A percentile compares a stretch with the other conserved stretches of the same genome.
These are phyloP conservation scores for Sceloporus undulatus DNA, from an alignment of 2,113 vertebrate genomes.

Conservation along the genomic window DNA sequence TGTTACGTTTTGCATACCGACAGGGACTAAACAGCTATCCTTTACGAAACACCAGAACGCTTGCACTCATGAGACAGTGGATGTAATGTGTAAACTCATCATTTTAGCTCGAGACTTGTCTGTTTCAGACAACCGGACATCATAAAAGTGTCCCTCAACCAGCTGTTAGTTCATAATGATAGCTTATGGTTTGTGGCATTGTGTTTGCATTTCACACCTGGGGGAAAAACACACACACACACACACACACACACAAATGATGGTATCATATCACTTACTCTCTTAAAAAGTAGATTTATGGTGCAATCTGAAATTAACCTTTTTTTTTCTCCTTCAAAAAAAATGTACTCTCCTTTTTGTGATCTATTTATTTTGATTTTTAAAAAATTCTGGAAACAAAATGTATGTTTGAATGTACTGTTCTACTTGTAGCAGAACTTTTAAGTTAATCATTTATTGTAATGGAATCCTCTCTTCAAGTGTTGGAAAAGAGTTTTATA, in stretches of 20 bases:
- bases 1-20: slow-evolving; percentile 14
- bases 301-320: slow-evolving; percentile 79
- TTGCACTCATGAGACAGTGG: slow-evolving; percentile 54
- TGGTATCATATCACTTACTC: slow-evolving; percentile 65
- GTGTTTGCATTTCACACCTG: slow-evolving; percentile 67
- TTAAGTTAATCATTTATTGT: slow-evolving; percentile 75
- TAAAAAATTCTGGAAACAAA: slow-evolving; percentile 66
- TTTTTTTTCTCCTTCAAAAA: slow-evolving; percentile 26
- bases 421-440: slow-evolving; percentile 79
- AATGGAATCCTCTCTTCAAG: slow-evolving; percentile 68
- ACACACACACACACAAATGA: slow-evolving; percentile 50
- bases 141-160: slow-evolving; percentile 62
- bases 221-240: slow-evolving; percentile 51
- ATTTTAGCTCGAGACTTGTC: slow-evolving; percentile 42
- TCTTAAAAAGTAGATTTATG: slow-evolving; percentile 74
- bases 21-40: slow-evolving; percentile 33
- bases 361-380: slow-evolving; percentile 81
- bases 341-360: slow-evolving; percentile 73
- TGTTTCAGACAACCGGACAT: slow-evolving; percentile 47
- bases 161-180: slow-evolving; percentile 59
- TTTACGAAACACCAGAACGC: slow-evolving; percentile 26
- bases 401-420: slow-evolving; percentile 80
- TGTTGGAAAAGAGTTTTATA: slow-evolving; percentile 74
- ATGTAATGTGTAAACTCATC: slow-evolving; percentile 37
- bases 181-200: slow-evolving; percentile 65